Percentiles rank a stretch among this genome's conserved stretches.
phyloP scores from a whole-genome alignment of 2,797 vertebrate genomes.

The Sternarchorhynchus goeldii region DNA sequence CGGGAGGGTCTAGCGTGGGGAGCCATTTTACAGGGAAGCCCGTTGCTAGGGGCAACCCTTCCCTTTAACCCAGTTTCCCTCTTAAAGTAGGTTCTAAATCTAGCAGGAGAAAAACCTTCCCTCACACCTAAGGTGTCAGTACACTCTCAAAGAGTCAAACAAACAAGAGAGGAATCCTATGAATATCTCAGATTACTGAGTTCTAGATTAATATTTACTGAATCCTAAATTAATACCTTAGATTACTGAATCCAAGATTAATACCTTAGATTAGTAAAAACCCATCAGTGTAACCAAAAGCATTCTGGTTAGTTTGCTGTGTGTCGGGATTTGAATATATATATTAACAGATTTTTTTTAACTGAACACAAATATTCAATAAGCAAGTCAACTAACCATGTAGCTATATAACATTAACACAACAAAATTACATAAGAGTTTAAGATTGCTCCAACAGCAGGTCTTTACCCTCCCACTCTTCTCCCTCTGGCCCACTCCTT shows the following conservation, averaged over 20 bases:
- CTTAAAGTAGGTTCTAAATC: slow-evolving; percentile 56
- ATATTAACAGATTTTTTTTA: neutral
- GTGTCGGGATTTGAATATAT: neutral
- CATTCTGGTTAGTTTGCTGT: neutral
- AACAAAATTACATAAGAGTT: slow-evolving; percentile 25
- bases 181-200: no score
- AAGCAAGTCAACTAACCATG: neutral
- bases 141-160: slow-evolving; percentile 13
- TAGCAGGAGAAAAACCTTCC: slow-evolving; percentile 45
- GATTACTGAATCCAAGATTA: no score
- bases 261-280: neutral
- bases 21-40: slow-evolving; percentile 71
- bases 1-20: slow-evolving; percentile 62
- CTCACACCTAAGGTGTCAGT: slow-evolving; percentile 44
- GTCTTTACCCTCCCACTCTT: slow-evolving; percentile 8
- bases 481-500: slow-evolving; percentile 19
- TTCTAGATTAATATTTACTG: no score
- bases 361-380: neutral
- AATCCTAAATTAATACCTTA: no score
- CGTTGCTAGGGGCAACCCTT: slow-evolving; percentile 79
- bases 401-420: neutral
- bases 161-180: slow-evolving; percentile 19
- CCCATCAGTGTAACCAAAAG: neutral
- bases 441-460: slow-evolving; percentile 20
- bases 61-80: slow-evolving; percentile 74